These are phyloP conservation scores for Brenthis hecate DNA, from an alignment of 2,888 invertebrate genomes.

Conservation along the genomic window DNA sequence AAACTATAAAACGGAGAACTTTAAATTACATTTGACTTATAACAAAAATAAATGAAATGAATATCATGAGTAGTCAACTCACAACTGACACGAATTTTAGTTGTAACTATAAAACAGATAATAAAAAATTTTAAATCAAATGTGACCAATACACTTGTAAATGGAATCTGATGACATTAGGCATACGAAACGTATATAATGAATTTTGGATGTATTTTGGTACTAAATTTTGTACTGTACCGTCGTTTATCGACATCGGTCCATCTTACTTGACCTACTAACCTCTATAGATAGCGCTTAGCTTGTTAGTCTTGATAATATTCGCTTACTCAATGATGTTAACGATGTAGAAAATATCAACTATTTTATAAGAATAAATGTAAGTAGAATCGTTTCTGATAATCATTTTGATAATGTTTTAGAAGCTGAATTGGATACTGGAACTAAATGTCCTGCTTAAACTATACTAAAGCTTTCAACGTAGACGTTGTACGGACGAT, in stretches of 20 bases:
- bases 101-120: too few species aligned
- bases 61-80: too few species aligned
- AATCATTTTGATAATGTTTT: slow-evolving; percentile 52
- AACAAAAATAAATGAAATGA: neutral
- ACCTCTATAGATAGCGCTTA: slow-evolving; percentile 63
- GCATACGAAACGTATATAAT: slow-evolving; percentile 32
- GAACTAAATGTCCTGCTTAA: slow-evolving; percentile 34
- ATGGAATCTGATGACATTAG: slow-evolving; percentile 32
- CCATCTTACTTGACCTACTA: slow-evolving; percentile 68
- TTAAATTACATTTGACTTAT: neutral
- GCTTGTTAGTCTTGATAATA: slow-evolving; percentile 63
- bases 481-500: slow-evolving; percentile 8
- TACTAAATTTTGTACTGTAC: slow-evolving; percentile 75
- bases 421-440: slow-evolving; percentile 29
- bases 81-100: too few species aligned
- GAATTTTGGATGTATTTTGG: slow-evolving; percentile 73
- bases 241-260: slow-evolving; percentile 68
- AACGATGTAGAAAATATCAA: slow-evolving; percentile 57
- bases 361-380: slow-evolving; percentile 61
- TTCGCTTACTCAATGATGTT: slow-evolving; percentile 62
- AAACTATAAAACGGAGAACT: neutral
- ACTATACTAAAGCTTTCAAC: slow-evolving; percentile 20
- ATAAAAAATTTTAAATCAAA: neutral
- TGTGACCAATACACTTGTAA: slow-evolving; percentile 7
- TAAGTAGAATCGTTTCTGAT: slow-evolving; percentile 59